Evolutionary conservation across 2,113 vertebrate genomes (phyloP).

Genomic region (Mesitornis unicolor): DNA sequence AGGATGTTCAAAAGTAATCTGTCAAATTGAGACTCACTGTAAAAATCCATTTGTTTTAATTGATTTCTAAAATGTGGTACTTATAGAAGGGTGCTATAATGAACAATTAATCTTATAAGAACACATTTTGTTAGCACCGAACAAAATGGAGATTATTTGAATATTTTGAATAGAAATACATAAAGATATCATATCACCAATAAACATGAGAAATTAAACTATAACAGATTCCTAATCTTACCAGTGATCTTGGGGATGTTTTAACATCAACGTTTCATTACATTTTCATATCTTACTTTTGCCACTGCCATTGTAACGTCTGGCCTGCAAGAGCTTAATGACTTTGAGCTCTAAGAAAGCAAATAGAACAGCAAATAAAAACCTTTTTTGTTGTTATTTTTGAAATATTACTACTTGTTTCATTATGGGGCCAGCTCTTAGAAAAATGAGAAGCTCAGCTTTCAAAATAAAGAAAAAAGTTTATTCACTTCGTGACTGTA

Average conservation of each 20-base stretch:
- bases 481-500: neutral
- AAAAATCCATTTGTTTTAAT: neutral
- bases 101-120: neutral
- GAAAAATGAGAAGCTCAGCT: neutral
- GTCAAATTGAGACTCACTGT: neutral
- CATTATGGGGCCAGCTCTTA: neutral
- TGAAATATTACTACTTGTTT: neutral
- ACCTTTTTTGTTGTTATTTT: rapidly evolving
- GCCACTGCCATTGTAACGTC: neutral
- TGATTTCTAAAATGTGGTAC: neutral
- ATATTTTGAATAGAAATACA: neutral
- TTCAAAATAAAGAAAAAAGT: neutral
- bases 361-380: neutral
- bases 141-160: neutral
- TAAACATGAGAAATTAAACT: neutral
- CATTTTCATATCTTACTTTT: neutral
- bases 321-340: neutral
- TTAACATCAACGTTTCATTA: neutral
- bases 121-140: neutral
- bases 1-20: neutral
- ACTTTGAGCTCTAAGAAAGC: neutral
- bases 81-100: neutral
- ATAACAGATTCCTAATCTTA: neutral
- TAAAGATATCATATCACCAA: neutral
- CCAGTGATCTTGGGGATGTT: neutral